These are phyloP conservation scores for Hemiprocne comata DNA, from an alignment of 2,113 vertebrate genomes.

Conservation along the genomic window DNA sequence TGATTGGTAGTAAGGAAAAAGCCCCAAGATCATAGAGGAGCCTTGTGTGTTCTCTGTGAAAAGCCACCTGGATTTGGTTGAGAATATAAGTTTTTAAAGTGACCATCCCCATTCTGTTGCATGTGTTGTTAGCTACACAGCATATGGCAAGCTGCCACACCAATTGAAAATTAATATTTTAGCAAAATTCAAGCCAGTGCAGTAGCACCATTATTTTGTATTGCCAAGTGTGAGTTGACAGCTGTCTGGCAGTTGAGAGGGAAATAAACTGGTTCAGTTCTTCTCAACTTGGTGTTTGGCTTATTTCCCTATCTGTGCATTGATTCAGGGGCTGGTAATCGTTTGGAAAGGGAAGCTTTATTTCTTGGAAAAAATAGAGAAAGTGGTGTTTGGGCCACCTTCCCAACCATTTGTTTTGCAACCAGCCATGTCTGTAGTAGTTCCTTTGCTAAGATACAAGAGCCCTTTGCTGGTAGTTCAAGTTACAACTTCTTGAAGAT, in stretches of 20 bases:
- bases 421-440: background rate
- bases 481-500: background rate
- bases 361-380: background rate
- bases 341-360: background rate
- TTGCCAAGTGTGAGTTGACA: constrained; percentile 2
- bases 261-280: background rate
- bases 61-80: background rate
- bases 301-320: background rate
- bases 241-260: background rate
- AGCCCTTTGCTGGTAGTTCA: background rate
- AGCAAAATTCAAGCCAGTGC: background rate
- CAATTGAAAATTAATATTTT: background rate
- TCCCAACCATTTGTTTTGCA: background rate
- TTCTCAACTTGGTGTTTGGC: background rate
- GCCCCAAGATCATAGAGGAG: background rate
- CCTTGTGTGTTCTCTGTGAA: background rate
- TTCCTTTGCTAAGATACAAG: background rate
- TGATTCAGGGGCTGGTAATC: background rate
- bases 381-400: background rate
- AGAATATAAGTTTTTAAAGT: background rate
- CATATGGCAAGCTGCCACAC: background rate
- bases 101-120: background rate
- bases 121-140: background rate
- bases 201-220: background rate
- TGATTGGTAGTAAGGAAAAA: background rate